phyloP scores from a whole-genome alignment of 2,888 invertebrate species.

The Volucella inflata region DNA sequence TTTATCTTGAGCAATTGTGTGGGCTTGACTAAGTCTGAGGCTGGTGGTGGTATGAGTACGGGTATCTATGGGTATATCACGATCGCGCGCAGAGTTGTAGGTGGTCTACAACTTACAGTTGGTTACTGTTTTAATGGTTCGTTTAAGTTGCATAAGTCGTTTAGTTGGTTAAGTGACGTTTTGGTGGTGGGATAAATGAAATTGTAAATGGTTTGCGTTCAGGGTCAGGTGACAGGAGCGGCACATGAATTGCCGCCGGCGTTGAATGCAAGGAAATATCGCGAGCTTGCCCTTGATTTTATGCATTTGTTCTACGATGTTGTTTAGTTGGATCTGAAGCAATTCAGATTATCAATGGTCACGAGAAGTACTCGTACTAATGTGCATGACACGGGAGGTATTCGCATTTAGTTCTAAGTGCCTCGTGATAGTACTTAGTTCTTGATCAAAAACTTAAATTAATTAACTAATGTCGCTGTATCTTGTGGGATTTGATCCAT shows the following conservation, averaged over 20 bases:
- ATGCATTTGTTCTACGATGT: neutral
- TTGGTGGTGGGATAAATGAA: slow-evolving; percentile 24
- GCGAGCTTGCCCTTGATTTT: slow-evolving; percentile 31
- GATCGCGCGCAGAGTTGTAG: slow-evolving; percentile 40
- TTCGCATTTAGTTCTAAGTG: too few relatives aligned
- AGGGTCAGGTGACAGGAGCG: slow-evolving; percentile 68
- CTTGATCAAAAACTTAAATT: too few relatives aligned
- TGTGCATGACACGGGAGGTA: too few relatives aligned
- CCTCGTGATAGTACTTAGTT: too few relatives aligned
- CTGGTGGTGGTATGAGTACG: neutral
- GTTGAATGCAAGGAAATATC: slow-evolving; percentile 20
- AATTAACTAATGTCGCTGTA: too few relatives aligned
- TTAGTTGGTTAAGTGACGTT: slow-evolving; percentile 36
- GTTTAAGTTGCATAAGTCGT: slow-evolving; percentile 53
- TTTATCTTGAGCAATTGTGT: slow-evolving; percentile 42
- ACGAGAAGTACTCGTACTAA: too few relatives aligned
- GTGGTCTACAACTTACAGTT: slow-evolving; percentile 51
- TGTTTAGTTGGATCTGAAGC: too few relatives aligned
- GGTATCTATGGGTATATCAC: slow-evolving; percentile 46
- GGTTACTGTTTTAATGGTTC: slow-evolving; percentile 45
- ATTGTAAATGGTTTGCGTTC: slow-evolving; percentile 33
- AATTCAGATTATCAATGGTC: too few relatives aligned
- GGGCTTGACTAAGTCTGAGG: slow-evolving; percentile 38
- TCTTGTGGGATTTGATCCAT: too few relatives aligned
- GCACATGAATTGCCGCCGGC: slow-evolving; percentile 50